Conservation (phyloP, 2,888 invertebrate genomes). For the Diplolepis rosae region DNA sequence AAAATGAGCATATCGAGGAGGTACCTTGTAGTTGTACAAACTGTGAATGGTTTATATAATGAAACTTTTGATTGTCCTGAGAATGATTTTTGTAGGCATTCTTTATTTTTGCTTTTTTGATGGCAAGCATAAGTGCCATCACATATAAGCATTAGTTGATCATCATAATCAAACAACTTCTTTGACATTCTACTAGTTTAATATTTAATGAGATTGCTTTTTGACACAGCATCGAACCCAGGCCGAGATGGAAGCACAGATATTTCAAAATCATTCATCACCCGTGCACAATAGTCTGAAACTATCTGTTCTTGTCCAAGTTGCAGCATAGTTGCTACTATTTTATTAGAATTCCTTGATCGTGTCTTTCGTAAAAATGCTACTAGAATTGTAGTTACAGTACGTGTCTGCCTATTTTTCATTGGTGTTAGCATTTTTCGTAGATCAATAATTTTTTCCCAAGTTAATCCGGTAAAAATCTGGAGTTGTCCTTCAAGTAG, state of each 20-base stretch:
- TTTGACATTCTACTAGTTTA: constrained; percentile 39
- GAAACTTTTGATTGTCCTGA: too few species aligned
- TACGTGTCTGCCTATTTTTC: constrained; percentile 36
- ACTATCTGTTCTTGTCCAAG: constrained; percentile 43
- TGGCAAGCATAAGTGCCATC: too few species aligned
- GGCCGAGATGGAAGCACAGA: constrained; percentile 48
- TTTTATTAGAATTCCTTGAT: constrained; percentile 41
- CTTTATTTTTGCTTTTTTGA: too few species aligned
- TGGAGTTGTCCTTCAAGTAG: constrained; percentile 34
- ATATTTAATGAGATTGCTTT: constrained; percentile 43
- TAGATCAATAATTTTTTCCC: constrained; percentile 38
- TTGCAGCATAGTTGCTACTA: constrained; percentile 40
- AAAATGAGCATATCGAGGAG: constrained; percentile 50
- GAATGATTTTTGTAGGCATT: too few species aligned
- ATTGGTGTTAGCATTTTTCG: constrained; percentile 35
- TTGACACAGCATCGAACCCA: constrained; percentile 34
- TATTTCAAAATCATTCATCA: constrained; percentile 49
- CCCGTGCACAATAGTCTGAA: constrained; percentile 43
- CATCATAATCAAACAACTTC: too few species aligned
- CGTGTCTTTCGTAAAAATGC: constrained; percentile 48
- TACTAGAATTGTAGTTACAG: constrained; percentile 39
- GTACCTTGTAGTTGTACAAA: constrained; percentile 49
- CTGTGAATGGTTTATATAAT: constrained; percentile 53
- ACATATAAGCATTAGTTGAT: too few species aligned
- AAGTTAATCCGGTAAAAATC: constrained; percentile 37